A percentile compares a stretch with the other conserved stretches of the same genome.
Evolutionary conservation across 2,888 invertebrate species (phyloP).

Genomic region (Phasia obesa): DNA sequence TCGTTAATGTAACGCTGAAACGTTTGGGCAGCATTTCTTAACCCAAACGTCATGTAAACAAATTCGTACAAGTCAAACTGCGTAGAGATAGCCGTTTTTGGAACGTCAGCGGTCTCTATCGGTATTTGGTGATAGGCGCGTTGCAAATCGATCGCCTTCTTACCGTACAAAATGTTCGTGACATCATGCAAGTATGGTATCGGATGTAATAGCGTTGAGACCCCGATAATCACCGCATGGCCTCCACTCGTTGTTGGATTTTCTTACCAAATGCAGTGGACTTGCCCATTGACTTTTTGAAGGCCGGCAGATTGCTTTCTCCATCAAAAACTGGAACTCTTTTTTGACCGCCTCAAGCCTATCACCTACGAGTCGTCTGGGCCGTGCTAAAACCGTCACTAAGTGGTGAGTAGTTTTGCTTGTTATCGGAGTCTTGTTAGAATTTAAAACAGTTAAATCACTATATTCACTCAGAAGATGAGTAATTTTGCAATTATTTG

Average conservation of each 20-base stretch:
- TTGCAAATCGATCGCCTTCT: conserved; percentile 12
- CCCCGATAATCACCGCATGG: conserved; percentile 2
- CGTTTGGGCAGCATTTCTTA: no score
- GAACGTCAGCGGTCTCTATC: conserved; percentile 67
- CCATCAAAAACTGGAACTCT: neutral
- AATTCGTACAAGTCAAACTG: conserved; percentile 53
- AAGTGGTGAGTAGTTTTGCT: neutral
- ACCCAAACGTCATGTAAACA: conserved; percentile 73
- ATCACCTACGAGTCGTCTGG: neutral
- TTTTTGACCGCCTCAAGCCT: neutral
- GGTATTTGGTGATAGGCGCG: no score
- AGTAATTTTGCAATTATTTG: neutral
- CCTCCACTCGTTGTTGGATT: conserved; percentile 1
- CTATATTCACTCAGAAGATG: conserved; percentile 15
- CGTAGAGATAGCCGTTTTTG: conserved; percentile 43
- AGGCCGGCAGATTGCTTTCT: neutral
- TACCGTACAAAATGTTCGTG: conserved; percentile 1
- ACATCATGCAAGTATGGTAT: conserved; percentile 1
- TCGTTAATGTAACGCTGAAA: no score
- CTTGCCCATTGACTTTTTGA: conserved; percentile 9
- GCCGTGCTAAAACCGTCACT: neutral
- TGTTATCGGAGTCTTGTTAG: neutral
- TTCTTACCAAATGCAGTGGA: neutral
- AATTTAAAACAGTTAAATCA: neutral
- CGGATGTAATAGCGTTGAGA: conserved; percentile 5